Evolutionary conservation across 1,140 invertebrate species (phyloP).

Genomic region (Philotrypesis tridentata): DNA sequence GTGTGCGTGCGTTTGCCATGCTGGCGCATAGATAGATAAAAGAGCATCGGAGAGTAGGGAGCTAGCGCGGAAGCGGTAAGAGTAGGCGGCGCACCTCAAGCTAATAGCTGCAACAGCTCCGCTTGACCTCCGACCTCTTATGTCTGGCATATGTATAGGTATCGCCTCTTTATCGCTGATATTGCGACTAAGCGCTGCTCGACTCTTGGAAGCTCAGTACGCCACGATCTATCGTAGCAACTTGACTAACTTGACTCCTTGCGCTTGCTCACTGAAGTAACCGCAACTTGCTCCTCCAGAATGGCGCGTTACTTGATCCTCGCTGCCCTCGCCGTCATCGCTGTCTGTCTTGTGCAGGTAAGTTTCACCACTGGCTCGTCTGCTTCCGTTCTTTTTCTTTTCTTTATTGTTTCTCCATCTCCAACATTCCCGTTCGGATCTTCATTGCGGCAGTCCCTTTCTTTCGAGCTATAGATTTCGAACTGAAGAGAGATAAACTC

Average conservation of each 20-base stretch:
- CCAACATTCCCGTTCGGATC: too few relatives aligned
- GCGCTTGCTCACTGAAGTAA: neutral
- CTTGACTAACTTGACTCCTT: neutral
- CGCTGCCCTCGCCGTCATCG: conserved; percentile 35
- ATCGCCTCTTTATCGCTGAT: conserved; percentile 34
- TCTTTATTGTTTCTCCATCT: too few relatives aligned
- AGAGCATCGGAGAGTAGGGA: neutral
- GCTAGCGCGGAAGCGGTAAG: neutral
- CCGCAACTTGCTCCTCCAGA: neutral
- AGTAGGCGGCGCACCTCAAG: neutral
- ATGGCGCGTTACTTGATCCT: conserved; percentile 55
- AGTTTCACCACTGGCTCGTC: conserved; percentile 2
- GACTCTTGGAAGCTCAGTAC: conserved; percentile 32
- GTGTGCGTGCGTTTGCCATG: too few relatives aligned
- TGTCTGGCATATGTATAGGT: neutral
- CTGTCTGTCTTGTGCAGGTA: conserved; percentile 54
- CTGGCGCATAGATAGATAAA: neutral
- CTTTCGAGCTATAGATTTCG: too few relatives aligned
- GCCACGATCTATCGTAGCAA: conserved; percentile 43
- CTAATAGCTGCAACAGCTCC: neutral
- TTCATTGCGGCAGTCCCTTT: too few relatives aligned
- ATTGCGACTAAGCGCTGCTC: conserved; percentile 28
- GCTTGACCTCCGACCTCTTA: conserved; percentile 36
- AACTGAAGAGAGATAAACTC: too few relatives aligned
- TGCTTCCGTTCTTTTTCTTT: too few relatives aligned